Evolutionary conservation across 2,797 vertebrate genomes (phyloP).

Genomic region (Peromyscus eremicus): DNA sequence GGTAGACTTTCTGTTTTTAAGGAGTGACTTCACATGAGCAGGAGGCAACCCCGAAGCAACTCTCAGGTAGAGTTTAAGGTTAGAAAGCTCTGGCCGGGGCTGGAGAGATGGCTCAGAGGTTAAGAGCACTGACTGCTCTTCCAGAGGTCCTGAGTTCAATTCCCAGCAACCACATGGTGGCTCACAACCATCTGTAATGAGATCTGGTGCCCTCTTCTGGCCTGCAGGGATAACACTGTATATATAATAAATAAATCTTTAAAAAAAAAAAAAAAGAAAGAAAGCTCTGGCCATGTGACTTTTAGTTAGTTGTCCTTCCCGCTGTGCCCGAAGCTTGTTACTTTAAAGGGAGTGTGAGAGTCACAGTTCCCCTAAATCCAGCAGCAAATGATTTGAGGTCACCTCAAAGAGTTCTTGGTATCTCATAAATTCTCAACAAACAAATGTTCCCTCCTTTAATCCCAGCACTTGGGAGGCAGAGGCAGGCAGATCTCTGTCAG

Average conservation of each 20-base stretch:
- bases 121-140: no score
- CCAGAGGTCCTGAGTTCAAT: no score
- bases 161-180: no score
- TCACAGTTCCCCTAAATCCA: background rate
- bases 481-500: no score
- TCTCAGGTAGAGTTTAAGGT: background rate
- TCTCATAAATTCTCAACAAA: background rate
- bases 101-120: no score
- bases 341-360: slow-evolving; percentile 9
- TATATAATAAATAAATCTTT: no score
- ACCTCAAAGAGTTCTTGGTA: background rate
- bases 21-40: slow-evolving; percentile 20
- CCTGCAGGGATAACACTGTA: no score
- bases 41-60: background rate
- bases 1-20: background rate
- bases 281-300: background rate
- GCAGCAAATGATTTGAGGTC: background rate
- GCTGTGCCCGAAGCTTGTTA: background rate
- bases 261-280: no score
- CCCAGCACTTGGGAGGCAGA: no score
- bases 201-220: no score
- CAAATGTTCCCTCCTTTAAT: background rate
- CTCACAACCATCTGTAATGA: no score
- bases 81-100: background rate
- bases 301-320: background rate